phyloP scores from a whole-genome alignment of 2,888 invertebrate species.

The Eretmocerus hayati region DNA sequence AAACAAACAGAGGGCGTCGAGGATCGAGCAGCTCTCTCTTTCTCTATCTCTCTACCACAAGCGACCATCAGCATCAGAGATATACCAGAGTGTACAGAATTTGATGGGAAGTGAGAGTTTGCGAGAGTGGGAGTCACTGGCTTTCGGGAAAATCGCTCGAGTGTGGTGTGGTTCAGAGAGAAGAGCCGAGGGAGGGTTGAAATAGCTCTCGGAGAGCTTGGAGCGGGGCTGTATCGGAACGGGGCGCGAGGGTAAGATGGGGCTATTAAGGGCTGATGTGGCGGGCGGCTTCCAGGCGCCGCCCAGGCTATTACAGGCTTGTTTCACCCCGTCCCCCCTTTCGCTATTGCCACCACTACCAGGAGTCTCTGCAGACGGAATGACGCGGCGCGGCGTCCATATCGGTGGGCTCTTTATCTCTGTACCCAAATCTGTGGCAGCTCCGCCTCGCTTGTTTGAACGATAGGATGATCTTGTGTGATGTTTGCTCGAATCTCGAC shows the following conservation, averaged over 20 bases:
- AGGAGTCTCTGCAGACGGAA: background rate
- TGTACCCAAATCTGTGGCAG: no score
- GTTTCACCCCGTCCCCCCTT: slow-evolving; percentile 29
- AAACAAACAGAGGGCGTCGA: slow-evolving; percentile 42
- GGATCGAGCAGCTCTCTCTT: no score
- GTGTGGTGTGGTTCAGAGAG: slow-evolving; percentile 18
- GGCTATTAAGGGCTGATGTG: slow-evolving; percentile 46
- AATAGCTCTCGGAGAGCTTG: slow-evolving; percentile 20
- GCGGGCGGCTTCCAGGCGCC: slow-evolving; percentile 45
- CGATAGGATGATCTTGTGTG: no score
- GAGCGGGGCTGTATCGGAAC: slow-evolving; percentile 28
- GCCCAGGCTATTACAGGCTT: slow-evolving; percentile 47
- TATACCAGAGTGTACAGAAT: no score
- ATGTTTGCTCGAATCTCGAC: no score
- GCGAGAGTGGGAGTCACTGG: slow-evolving; percentile 9
- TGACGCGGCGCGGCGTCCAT: background rate
- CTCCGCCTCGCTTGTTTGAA: no score
- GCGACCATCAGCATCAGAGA: no score
- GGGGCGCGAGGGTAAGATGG: slow-evolving; percentile 29
- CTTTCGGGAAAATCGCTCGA: slow-evolving; percentile 3
- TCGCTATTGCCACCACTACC: background rate
- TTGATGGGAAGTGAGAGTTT: no score
- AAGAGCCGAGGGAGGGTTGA: slow-evolving; percentile 17
- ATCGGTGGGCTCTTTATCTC: no score
- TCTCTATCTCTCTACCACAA: no score